phyloP scores from a whole-genome alignment of 2,797 vertebrate species.

The Dallia pectoralis region DNA sequence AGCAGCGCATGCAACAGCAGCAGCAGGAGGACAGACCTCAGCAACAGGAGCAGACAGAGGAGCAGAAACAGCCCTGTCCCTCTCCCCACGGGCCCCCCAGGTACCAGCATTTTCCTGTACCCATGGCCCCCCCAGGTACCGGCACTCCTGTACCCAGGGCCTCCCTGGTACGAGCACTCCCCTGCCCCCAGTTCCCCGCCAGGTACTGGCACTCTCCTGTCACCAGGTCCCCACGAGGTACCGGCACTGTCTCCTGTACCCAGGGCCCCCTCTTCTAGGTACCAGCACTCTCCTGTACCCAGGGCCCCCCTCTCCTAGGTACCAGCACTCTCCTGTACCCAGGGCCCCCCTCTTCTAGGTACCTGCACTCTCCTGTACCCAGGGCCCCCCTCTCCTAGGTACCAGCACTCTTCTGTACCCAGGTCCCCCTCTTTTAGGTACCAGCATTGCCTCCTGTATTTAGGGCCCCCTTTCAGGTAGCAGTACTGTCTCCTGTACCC shows the following conservation, averaged over 20 bases:
- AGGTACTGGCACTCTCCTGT: constrained; percentile 37
- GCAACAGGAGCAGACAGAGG: constrained; percentile 43
- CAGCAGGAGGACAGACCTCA: constrained; percentile 82
- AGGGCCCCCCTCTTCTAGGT: constrained; percentile 49
- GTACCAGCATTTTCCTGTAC: constrained; percentile 37
- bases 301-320: background rate
- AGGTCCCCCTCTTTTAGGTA: constrained; percentile 49
- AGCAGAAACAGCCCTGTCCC: constrained; percentile 21
- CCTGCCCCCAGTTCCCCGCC: background rate
- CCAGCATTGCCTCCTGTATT: constrained; percentile 41
- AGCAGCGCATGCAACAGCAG: constrained; percentile 90
- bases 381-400: background rate
- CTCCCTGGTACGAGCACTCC: constrained; percentile 36
- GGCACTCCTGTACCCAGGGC: constrained; percentile 22
- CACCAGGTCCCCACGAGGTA: background rate
- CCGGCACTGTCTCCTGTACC: constrained; percentile 77
- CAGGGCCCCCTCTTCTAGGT: constrained; percentile 89
- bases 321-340: constrained; percentile 50
- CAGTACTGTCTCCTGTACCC: constrained; percentile 33
- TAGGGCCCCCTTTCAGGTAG: background rate
- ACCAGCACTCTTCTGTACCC: constrained; percentile 50
- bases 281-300: constrained; percentile 66
- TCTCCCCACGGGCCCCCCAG: constrained; percentile 64
- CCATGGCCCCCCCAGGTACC: constrained; percentile 20
- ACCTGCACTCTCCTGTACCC: constrained; percentile 45